Conservation (phyloP, 2,888 invertebrate genomes). For the Drosophila mayaguana region DNA sequence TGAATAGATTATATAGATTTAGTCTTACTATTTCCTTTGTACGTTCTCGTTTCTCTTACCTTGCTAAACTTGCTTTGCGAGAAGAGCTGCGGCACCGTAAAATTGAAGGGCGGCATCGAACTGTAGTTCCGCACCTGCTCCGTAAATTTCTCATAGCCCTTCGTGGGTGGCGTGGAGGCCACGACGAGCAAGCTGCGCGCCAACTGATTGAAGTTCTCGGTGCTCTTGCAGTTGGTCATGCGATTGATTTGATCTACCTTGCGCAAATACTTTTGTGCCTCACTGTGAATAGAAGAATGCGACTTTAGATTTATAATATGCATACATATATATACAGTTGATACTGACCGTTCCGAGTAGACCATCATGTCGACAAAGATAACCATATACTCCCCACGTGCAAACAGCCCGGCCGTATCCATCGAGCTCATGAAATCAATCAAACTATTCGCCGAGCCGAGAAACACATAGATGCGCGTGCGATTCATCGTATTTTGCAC, state of each 20-base stretch:
- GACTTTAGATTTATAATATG: background rate
- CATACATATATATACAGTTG: background rate
- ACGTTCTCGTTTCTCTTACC: constrained; percentile 81
- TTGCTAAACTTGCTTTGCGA: constrained; percentile 85
- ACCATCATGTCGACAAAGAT: constrained; percentile 97
- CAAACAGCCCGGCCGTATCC: constrained; percentile 94
- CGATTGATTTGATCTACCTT: constrained; percentile 87
- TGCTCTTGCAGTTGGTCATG: constrained; percentile 87
- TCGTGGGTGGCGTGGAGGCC: constrained; percentile 93
- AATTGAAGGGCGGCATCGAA: constrained; percentile 92
- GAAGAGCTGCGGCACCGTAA: constrained; percentile 88
- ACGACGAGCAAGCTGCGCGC: constrained; percentile 95
- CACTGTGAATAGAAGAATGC: constrained; percentile 81
- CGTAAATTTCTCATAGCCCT: constrained; percentile 91
- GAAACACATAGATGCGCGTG: constrained; percentile 96
- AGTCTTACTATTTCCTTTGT: too few relatives aligned
- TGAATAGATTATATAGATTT: background rate
- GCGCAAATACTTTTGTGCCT: constrained; percentile 92
- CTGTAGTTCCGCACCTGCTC: constrained; percentile 92
- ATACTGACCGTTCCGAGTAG: constrained; percentile 89
- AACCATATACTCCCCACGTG: constrained; percentile 97
- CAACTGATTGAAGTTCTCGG: constrained; percentile 86
- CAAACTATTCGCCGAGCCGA: constrained; percentile 93
- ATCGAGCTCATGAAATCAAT: constrained; percentile 96
- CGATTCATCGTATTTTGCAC: constrained; percentile 92